Conservation (phyloP, 2,113 vertebrate genomes). For the Rutilus rutilus region DNA sequence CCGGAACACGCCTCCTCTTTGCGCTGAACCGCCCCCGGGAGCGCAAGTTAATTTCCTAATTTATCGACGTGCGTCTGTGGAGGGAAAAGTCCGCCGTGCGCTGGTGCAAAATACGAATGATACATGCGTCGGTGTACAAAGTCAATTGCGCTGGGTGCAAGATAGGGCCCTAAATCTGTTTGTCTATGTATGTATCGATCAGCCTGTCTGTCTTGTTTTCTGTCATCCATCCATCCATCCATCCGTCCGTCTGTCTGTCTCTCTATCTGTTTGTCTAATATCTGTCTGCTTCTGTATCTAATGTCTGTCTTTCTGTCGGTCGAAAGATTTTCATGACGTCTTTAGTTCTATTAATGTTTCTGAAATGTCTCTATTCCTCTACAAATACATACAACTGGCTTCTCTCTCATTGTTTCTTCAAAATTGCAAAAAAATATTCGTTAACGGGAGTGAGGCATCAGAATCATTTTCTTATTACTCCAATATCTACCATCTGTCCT, state of each 20-base stretch:
- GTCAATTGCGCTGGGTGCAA: too few relatives aligned
- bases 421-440: neutral
- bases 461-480: neutral
- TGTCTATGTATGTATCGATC: neutral
- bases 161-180: too few relatives aligned
- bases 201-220: neutral
- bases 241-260: too few relatives aligned
- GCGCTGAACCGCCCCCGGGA: too few relatives aligned
- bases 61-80: too few relatives aligned
- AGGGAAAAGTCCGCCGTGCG: too few relatives aligned
- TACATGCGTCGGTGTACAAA: too few relatives aligned
- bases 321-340: neutral
- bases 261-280: accelerated
- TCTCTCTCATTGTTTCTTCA: neutral
- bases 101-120: too few relatives aligned
- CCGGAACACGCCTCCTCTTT: too few relatives aligned
- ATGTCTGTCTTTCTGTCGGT: neutral
- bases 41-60: too few relatives aligned
- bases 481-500: neutral
- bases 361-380: neutral
- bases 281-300: neutral
- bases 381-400: neutral
- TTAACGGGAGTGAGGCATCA: too few relatives aligned
- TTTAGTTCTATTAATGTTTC: neutral
- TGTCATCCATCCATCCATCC: neutral